Conservation (phyloP, 1,140 invertebrate genomes). For the Macrosteles quadrilineatus region DNA sequence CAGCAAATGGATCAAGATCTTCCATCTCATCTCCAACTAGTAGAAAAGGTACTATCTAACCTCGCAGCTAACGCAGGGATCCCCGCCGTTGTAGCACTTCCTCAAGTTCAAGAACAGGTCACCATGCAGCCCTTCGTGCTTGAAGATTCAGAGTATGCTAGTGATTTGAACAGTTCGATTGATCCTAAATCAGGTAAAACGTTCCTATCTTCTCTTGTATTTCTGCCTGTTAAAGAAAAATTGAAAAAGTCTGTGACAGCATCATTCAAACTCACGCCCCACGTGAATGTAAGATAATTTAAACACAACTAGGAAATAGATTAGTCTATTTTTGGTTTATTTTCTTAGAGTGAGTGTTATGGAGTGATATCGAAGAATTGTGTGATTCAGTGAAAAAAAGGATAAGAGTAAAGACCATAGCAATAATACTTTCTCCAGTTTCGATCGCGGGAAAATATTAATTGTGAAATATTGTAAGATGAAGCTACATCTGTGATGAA, state of each 20-base stretch:
- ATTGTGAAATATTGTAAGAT: constrained; percentile 1
- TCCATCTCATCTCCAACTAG: constrained; percentile 25
- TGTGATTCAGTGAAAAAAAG: neutral
- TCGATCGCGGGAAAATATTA: neutral
- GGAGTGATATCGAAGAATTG: neutral
- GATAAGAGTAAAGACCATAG: constrained; percentile 7
- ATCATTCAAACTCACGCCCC: constrained; percentile 88
- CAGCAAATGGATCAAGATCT: constrained; percentile 20
- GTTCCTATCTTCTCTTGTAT: constrained; percentile 87
- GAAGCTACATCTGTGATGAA: constrained; percentile 29
- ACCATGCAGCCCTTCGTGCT: constrained; percentile 87
- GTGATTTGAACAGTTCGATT: neutral
- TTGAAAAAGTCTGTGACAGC: constrained; percentile 78
- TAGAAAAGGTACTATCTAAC: constrained; percentile 42
- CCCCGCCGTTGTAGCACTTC: constrained; percentile 44
- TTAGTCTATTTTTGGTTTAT: constrained; percentile 41
- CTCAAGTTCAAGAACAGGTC: constrained; percentile 49
- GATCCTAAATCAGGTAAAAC: constrained; percentile 37
- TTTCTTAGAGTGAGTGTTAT: neutral
- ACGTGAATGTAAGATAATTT: constrained; percentile 55
- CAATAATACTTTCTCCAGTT: constrained; percentile 11
- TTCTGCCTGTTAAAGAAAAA: constrained; percentile 85
- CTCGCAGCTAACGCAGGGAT: constrained; percentile 36
- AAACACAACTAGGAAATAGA: constrained; percentile 9
- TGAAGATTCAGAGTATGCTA: constrained; percentile 57